Conservation (phyloP, 37 sponge, comb jelly and placozoan species). For the Chondrosia reniformis region DNA sequence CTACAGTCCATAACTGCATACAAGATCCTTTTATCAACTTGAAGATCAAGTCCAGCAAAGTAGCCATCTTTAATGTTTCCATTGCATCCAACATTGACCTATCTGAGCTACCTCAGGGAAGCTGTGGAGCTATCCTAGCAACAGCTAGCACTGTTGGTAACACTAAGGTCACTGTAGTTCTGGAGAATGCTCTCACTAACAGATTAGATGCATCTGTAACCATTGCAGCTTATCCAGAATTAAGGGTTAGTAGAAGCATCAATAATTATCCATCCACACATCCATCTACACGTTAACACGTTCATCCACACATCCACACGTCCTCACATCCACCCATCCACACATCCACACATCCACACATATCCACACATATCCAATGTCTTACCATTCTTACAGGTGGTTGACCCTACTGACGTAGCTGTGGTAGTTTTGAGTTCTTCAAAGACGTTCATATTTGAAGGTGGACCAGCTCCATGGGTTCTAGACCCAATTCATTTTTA, state of each 20-base stretch:
- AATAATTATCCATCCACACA: no score
- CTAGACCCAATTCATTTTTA: conserved; percentile 57
- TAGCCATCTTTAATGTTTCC: not conserved
- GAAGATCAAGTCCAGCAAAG: not conserved
- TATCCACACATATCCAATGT: no score
- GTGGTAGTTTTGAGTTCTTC: conserved; percentile 75
- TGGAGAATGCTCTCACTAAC: conserved; percentile 17
- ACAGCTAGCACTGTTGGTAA: conserved; percentile 52
- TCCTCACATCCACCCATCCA: no score
- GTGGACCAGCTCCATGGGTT: conserved; percentile 83
- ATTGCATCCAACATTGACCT: conserved; percentile 23
- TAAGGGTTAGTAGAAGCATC: conserved; percentile 33
- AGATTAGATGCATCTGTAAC: conserved; percentile 53
- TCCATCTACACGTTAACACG: no score
- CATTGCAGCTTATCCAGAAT: conserved; percentile 71
- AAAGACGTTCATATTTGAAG: conserved; percentile 64
- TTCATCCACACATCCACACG: no score
- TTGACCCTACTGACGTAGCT: conserved; percentile 67
- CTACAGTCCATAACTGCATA: not conserved
- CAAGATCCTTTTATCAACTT: not conserved
- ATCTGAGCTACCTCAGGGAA: conserved; percentile 32
- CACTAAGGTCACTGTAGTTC: conserved; percentile 46
- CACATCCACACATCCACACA: no score
- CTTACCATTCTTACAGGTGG: not conserved
- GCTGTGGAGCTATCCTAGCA: conserved; percentile 48